Percentiles rank a stretch among this genome's conserved stretches.
Conservation (phyloP, 2,113 vertebrate species). For the Donacobius atricapilla region DNA sequence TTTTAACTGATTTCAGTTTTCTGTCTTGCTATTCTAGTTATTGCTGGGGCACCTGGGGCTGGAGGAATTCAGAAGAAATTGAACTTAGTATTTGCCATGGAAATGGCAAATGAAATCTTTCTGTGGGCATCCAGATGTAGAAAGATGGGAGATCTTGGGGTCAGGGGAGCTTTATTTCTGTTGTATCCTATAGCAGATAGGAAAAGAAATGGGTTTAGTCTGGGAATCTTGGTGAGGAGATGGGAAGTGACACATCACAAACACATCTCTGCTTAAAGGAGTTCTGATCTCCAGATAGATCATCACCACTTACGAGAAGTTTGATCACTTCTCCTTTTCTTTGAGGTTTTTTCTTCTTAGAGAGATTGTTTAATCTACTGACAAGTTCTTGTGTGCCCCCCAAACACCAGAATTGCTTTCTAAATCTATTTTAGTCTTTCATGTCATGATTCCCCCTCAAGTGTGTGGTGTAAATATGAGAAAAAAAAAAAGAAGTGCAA, state of each 20-base stretch:
- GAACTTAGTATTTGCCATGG: not conserved
- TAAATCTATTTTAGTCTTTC: not conserved
- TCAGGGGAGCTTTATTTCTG: not conserved
- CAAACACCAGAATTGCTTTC: not conserved
- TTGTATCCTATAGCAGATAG: not conserved
- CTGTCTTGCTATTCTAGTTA: not conserved
- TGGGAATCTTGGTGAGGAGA: not conserved
- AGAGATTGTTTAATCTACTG: not conserved
- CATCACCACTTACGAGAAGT: not conserved
- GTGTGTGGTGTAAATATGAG: not conserved
- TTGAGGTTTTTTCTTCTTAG: not conserved
- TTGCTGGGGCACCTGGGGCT: not conserved
- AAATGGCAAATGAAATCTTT: not conserved
- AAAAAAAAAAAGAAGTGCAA: not conserved
- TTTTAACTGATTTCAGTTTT: not conserved
- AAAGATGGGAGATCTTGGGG: not conserved
- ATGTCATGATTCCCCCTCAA: not conserved
- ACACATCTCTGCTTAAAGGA: not conserved
- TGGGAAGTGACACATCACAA: not conserved
- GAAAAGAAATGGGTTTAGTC: not conserved
- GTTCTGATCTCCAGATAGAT: not conserved
- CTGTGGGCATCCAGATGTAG: not conserved
- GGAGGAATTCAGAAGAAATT: not conserved
- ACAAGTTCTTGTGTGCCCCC: not conserved
- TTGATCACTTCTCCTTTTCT: not conserved